These are phyloP conservation scores for Pollenia amentaria DNA, from an alignment of 2,888 invertebrate species.

Conservation along the genomic window DNA sequence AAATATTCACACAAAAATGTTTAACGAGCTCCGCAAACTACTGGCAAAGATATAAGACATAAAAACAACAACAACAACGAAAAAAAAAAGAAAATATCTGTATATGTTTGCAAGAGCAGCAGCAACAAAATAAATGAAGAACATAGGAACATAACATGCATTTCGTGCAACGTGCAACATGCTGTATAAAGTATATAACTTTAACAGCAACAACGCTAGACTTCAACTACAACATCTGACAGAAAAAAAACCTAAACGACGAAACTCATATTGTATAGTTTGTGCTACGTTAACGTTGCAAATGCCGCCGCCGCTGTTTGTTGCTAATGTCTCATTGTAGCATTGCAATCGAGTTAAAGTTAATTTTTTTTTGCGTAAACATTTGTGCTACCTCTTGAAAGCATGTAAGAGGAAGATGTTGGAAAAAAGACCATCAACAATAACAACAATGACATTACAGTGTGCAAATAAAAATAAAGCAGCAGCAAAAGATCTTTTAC, in stretches of 20 bases:
- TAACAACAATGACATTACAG: slow-evolving; percentile 41
- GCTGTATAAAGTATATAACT: slow-evolving; percentile 75
- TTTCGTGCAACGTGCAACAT: slow-evolving; percentile 80
- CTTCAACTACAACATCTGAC: slow-evolving; percentile 20
- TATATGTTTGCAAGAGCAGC: slow-evolving; percentile 62
- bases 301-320: slow-evolving; percentile 76
- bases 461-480: slow-evolving; percentile 49
- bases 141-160: slow-evolving; percentile 80
- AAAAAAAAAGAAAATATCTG: slow-evolving; percentile 23
- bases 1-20: slow-evolving; percentile 79
- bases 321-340: slow-evolving; percentile 76
- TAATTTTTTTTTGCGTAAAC: slow-evolving; percentile 64
- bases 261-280: slow-evolving; percentile 47
- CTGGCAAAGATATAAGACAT: slow-evolving; percentile 78
- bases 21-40: slow-evolving; percentile 82
- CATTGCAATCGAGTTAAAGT: slow-evolving; percentile 68
- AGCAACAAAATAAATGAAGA: slow-evolving; percentile 75
- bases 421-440: slow-evolving; percentile 43
- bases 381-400: slow-evolving; percentile 64
- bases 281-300: slow-evolving; percentile 60
- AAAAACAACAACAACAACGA: slow-evolving; percentile 47
- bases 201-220: slow-evolving; percentile 65
- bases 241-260: slow-evolving; percentile 30
- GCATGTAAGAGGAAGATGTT: slow-evolving; percentile 38
- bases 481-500: slow-evolving; percentile 62